Evolutionary conservation across 2,797 vertebrate species (phyloP), one percentile per base, ranked within the genome.

Genomic region (Phoebastria nigripes): DNA sequence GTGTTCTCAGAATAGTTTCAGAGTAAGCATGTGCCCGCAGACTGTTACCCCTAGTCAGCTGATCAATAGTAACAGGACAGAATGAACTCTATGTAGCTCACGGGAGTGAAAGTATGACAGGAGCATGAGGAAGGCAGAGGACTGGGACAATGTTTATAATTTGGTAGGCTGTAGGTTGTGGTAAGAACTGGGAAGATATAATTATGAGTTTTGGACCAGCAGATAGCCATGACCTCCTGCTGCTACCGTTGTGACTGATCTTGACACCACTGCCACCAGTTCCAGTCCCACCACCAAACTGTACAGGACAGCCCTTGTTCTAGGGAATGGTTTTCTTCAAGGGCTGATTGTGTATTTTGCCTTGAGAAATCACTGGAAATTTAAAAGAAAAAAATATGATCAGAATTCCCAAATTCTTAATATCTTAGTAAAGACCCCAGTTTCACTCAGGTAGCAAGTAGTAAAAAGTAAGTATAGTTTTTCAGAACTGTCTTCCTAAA

Each of bases 231-330:
- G 4, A 5, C 5, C 8, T 66, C 7, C 15, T 71, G 7, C 12
- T 66, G 15, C 1, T 58, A 8, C 12, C 1, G 0, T 18, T 33
- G 12, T 24, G 66, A 20, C 6, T 58, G 46, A 41, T 4, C 13
- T 18, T 42, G 52, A 44, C n/a, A 10, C 11, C 31, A 15, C 14
- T 37, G 35, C 6, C 6, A 33, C 4, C 4, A 37, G 12, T 52
- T 89, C 16, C 44, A 67, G 46, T 26, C 7, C 41, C 5, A 66
- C 2, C 14, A 65, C 3, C 17, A 67, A 71, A 52, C 7, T 47
- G 20, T 37, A 4, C 2, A 67, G 35, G 24, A 67, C 7, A 72
- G 4, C 5, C 4, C 13, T 56, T 58, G 4, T 58, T 56, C 1
- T 54, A 12, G 8, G 4, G 6, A 58, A 29, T 6, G 2, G 1